Base-by-base conservation (phyloP, 2,888 invertebrate genomes). In the Harpalus rufipes region DNA sequence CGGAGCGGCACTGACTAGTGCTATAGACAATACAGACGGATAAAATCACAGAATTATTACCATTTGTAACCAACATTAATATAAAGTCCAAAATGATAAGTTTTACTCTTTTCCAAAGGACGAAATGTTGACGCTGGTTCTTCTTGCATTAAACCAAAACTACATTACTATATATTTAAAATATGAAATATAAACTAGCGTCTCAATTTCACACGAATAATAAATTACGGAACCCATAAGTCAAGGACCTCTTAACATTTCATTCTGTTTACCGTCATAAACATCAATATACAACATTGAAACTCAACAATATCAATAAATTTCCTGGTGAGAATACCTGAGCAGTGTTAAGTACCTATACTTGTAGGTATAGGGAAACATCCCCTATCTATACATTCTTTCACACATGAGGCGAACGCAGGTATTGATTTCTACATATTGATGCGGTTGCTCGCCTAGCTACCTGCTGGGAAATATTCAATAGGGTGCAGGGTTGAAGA, bases 361-460 rank as follows among this genome's bases (percentile, higher is more conserved):
- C 18, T 59, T n/a, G 56, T n/a, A 51, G 44, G 44, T 8, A 51
- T 12, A 51, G 10, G 10, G 44, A 51, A 51, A 51, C 44, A 5
- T 51, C 44, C 44, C 44, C 44, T 51, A 51, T 12, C 4, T 12
- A 51, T 51, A 51, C 16, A 74, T 18, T 41, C 44, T 74, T 74
- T 74, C 72, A 74, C 72, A 74, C 72, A 74, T 74, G 72, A 74
- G 18, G 10, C 44, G 39, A 41, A 68, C 41, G 72, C 72, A 74
- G 72, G 72, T 74, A 74, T 74, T 74, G 72, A 74, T 74, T 74
- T 74, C 72, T 74, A 74, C 72, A 74, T 74, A 74, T 74, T 74
- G 72, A 74, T 74, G 72, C 14, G 72, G 72, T 74, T 68, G 68
- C 68, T 32, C 39, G 39, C 68, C 12, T 51, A 18, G 44, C 44